Conservation (phyloP, 2,888 invertebrate species). For the Tineola bisselliella region DNA sequence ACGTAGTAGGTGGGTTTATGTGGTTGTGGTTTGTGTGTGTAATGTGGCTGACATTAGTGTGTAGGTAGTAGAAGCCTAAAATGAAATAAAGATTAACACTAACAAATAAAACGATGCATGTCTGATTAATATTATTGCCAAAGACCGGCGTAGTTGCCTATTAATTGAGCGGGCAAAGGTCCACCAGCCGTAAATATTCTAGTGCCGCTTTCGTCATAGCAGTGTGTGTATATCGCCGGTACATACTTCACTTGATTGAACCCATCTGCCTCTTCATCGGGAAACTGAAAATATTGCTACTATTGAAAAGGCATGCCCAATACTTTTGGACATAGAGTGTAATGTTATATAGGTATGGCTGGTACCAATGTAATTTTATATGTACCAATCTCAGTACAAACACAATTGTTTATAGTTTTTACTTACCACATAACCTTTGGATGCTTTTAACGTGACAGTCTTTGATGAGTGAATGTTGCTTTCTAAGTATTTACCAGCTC, state of each 20-base stretch:
- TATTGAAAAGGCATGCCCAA: too few relatives aligned
- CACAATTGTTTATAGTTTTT: too few relatives aligned
- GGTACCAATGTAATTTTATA: too few relatives aligned
- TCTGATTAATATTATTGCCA: slow-evolving; percentile 75
- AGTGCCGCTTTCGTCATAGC: slow-evolving; percentile 92
- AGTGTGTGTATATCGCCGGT: slow-evolving; percentile 95
- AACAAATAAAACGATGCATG: too few relatives aligned
- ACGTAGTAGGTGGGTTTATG: too few relatives aligned
- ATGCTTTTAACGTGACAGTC: slow-evolving; percentile 87
- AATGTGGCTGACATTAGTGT: too few relatives aligned
- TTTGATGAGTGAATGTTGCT: slow-evolving; percentile 89
- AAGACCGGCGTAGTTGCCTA: slow-evolving; percentile 94
- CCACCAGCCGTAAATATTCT: slow-evolving; percentile 95
- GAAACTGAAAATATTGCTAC: slow-evolving; percentile 69
- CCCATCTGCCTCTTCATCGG: slow-evolving; percentile 85
- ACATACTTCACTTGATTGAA: slow-evolving; percentile 88
- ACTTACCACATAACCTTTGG: slow-evolving; percentile 88
- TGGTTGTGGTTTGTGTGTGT: too few relatives aligned
- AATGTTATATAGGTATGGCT: too few relatives aligned
- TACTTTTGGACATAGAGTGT: too few relatives aligned
- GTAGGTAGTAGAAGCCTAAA: too few relatives aligned
- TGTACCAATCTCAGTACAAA: too few relatives aligned
- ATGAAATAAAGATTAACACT: too few relatives aligned
- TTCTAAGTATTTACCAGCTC: slow-evolving; percentile 90
- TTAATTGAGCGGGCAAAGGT: slow-evolving; percentile 88